A percentile compares a stretch with the other conserved stretches of the same genome.
Evolutionary conservation across 2,113 vertebrate genomes (phyloP).

Genomic region (Erythrolamprus reginae): DNA sequence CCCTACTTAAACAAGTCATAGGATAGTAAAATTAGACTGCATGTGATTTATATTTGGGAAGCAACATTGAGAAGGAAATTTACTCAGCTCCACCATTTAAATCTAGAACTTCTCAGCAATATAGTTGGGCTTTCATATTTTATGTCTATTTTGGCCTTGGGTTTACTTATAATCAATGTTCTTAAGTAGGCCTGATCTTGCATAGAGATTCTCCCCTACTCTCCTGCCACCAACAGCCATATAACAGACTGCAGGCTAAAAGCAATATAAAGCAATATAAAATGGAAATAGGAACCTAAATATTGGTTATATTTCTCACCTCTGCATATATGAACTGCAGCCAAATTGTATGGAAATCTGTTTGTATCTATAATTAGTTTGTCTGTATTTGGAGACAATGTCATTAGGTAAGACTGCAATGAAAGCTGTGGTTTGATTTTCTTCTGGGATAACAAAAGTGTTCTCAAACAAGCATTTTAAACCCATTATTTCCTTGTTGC

Average conservation of each 20-base stretch:
- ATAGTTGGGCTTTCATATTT: background rate
- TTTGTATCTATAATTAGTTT: background rate
- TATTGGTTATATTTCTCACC: background rate
- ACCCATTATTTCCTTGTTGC: background rate
- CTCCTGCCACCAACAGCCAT: background rate
- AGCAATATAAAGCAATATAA: background rate
- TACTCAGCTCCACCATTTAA: background rate
- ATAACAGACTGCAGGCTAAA: background rate
- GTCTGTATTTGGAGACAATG: background rate
- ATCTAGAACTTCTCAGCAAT: background rate
- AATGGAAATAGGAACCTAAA: background rate
- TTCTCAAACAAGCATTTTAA: constrained; percentile 1
- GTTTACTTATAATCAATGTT: background rate
- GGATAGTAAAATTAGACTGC: background rate
- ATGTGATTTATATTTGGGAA: background rate
- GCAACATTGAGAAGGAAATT: background rate
- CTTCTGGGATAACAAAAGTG: constrained; percentile 5
- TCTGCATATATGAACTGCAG: background rate
- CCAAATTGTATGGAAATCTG: background rate
- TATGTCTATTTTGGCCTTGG: background rate
- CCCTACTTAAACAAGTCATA: background rate
- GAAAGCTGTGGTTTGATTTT: background rate
- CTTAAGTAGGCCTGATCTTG: background rate
- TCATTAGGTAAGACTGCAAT: background rate
- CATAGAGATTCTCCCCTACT: background rate